Base-by-base conservation (phyloP, 2,888 invertebrate genomes). In the Corbicula japonica region DNA sequence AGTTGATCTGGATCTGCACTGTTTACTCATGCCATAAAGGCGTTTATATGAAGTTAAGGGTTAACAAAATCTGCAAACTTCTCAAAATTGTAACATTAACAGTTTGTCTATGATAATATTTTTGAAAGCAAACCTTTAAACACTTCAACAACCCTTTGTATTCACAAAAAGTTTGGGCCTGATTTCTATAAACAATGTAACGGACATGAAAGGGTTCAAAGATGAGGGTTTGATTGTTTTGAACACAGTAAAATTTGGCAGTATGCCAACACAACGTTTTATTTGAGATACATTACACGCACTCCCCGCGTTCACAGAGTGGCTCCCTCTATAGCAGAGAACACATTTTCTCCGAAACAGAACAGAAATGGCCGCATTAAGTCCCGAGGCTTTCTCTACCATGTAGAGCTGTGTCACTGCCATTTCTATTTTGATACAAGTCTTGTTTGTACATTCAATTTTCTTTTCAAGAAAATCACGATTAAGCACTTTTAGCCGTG, bases 161-260 rank as follows among this genome's bases (percentile, higher is more conserved):
- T 41, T 41, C 41, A 41, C 41, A 41, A 18, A 41, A 10, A 12
- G 41, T 10, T 41, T 41, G 41, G 12, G n/a, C n/a, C n/a, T n/a
- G n/a, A n/a, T n/a, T n/a, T n/a, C n/a, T n/a, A n/a, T n/a, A 26
- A 56, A 56, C 56, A 56, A 32, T 34, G 23, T 38, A 15, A 32
- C 32, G 21, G 32, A 32, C 56, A 56, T 56, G 26, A 63, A 30
- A 63, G 48, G n/a, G 12, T 28, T 28, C 30, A 10, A 28, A 41
- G 15, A 46, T 35, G 60, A 61, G 58, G 60, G 60, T 72, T 72
- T 72, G 71, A 72, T 72, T 72, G 30, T 41, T 62, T 52, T 75
- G 75, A 75, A 75, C 75, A 75, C 75, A 75, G 62, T 68, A 38
- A 41, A 50, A 66, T 66, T 65, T 74, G 66, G 73, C 73, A 58